Base-by-base conservation (phyloP, 2,797 vertebrate genomes). In the Poeciliopsis turneri region DNA sequence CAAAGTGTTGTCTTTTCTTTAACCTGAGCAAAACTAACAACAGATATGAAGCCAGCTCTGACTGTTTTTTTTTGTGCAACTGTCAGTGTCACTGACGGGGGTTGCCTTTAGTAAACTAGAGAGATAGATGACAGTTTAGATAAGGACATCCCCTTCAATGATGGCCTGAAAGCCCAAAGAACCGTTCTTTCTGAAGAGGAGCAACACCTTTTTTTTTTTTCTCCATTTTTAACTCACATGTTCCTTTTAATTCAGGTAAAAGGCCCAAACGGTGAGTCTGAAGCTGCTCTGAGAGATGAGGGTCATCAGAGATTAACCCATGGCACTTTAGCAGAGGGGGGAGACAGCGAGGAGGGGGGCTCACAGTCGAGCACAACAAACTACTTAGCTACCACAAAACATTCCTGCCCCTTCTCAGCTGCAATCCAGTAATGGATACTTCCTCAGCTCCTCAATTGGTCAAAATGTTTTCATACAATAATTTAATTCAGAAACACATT, bases 401-500 rank as follows among this genome's bases (percentile, higher is more conserved):
- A 95, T 94, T 94, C 94, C 93, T 92, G 93, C 88, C 90, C 86
- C 89, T 92, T 92, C 94, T 93, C 91, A 91, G 93, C 93, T 95
- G 94, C 94, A 96, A 96, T 96, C 94, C 95, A 96, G 96, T 96
- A 96, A 96, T 96, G 96, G 96, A 96, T 96, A 96, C 96, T 96
- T 96, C 95, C 95, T 95, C 94, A 93, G 95, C 93, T 95, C 95
- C 94, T 93, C 94, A 87, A 96, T 95, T 96, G 96, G 95, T 96
- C 96, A 96, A 96, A 96, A 96, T 96, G 95, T 96, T 96, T 96
- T 96, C 95, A 96, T 96, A 96, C 94, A 96, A 96, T 96, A 96
- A 96, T 96, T 96, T 96, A 96, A 96, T 96, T 96, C 96, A 95
- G 94, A 96, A 96, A 96, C 96, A 96, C 96, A 96, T 96, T 96